Evolutionary conservation across 2,888 invertebrate species (phyloP).

Genomic region (Acrocera orbiculus): DNA sequence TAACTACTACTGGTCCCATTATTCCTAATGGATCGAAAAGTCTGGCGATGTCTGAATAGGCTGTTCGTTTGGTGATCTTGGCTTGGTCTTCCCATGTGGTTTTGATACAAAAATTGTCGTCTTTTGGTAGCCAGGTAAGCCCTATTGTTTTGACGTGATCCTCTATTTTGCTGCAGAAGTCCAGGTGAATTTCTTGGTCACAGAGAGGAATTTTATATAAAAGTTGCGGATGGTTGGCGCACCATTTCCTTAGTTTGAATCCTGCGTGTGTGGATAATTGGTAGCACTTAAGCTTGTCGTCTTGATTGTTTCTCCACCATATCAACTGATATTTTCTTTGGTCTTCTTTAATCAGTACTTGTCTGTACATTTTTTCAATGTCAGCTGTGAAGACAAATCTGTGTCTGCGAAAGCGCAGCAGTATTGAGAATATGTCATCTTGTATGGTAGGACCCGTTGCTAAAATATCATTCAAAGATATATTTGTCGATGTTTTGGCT

Average conservation of each 20-base stretch:
- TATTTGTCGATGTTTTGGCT: slow-evolving; percentile 4
- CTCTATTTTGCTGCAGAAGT: too few relatives aligned
- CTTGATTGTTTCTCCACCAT: slow-evolving; percentile 23
- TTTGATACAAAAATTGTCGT: too few relatives aligned
- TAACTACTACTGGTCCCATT: neutral
- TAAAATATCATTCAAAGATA: slow-evolving; percentile 13
- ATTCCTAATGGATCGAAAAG: too few relatives aligned
- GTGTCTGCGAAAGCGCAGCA: neutral
- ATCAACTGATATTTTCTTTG: slow-evolving; percentile 24
- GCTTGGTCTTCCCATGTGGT: too few relatives aligned
- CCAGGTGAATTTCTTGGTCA: too few relatives aligned
- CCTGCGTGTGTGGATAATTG: slow-evolving; percentile 12
- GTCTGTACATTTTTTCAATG: too few relatives aligned
- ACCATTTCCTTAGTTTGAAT: neutral
- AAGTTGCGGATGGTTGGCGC: neutral
- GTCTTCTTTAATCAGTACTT: too few relatives aligned
- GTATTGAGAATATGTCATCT: too few relatives aligned
- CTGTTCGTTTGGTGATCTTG: too few relatives aligned
- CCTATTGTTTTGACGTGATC: too few relatives aligned
- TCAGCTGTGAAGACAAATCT: slow-evolving; percentile 8
- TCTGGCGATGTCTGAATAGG: too few relatives aligned
- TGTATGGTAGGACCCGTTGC: slow-evolving; percentile 12
- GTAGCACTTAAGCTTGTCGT: slow-evolving; percentile 21
- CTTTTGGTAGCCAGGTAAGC: too few relatives aligned
- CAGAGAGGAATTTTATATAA: neutral